phyloP scores from a whole-genome alignment of 2,797 vertebrate genomes.

The Sphenopsis melanotis region DNA sequence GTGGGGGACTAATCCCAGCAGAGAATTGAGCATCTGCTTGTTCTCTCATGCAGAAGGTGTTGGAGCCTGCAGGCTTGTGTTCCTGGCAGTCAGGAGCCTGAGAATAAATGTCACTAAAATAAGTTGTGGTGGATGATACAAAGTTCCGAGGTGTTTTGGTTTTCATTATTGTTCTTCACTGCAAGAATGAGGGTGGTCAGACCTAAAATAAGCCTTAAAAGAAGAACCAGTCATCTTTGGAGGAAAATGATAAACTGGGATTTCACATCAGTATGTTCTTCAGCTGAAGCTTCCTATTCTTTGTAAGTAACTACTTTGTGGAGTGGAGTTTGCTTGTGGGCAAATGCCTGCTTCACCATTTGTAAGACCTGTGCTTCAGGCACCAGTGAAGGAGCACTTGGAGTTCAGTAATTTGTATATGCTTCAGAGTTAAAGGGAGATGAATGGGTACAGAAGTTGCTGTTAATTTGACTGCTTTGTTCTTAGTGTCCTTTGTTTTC shows the following conservation, averaged over 20 bases:
- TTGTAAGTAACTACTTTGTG: neutral
- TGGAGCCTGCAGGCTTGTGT: neutral
- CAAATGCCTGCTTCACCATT: rapidly evolving
- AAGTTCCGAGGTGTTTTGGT: neutral
- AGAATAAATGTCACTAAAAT: neutral
- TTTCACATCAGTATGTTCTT: neutral
- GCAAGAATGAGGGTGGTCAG: neutral
- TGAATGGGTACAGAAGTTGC: neutral
- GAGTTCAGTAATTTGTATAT: neutral
- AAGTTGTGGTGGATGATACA: neutral
- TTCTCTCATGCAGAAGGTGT: neutral
- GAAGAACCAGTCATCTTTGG: neutral
- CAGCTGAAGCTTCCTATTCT: neutral
- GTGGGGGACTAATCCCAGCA: neutral
- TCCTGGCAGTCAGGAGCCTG: neutral
- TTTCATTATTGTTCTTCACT: neutral
- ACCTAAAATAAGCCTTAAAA: neutral
- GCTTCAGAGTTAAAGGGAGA: neutral
- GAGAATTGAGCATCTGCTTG: neutral
- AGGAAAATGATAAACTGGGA: neutral
- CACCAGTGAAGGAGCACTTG: neutral
- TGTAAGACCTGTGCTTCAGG: neutral
- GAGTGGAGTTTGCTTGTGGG: neutral
- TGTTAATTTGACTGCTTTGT: neutral
- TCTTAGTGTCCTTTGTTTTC: neutral